Evolutionary conservation across 2,888 invertebrate genomes (phyloP).

Genomic region (Dinocampus coccinellae): DNA sequence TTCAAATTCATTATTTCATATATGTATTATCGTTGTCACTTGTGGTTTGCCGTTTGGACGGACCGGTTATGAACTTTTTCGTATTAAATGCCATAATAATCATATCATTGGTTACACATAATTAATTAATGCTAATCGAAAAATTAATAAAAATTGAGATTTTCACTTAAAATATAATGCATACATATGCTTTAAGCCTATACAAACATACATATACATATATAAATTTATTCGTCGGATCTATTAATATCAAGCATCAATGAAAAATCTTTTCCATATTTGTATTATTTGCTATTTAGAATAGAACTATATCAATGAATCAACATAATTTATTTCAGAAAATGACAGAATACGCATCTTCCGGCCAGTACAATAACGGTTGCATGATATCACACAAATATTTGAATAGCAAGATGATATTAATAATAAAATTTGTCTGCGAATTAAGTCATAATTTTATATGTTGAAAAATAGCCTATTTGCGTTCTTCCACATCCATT

Average conservation of each 20-base stretch:
- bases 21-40: constrained; percentile 28
- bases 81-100: constrained; percentile 27
- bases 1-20: not conserved
- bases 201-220: not conserved
- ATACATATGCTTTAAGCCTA: not conserved
- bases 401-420: not conserved
- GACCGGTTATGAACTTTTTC: constrained; percentile 39
- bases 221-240: not conserved
- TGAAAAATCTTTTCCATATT: not conserved
- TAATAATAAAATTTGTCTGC: constrained; percentile 25
- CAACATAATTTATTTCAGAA: not conserved
- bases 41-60: constrained; percentile 44
- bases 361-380: not conserved
- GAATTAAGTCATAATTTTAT: constrained; percentile 20
- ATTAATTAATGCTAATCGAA: not conserved
- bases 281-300: not conserved
- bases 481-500: not conserved
- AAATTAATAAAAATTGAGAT: not conserved
- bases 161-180: not conserved
- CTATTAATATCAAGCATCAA: not conserved
- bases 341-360: not conserved
- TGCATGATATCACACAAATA: not conserved
- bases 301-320: not conserved
- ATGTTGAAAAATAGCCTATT: not conserved
- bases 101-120: not conserved